Percentiles rank a stretch among this genome's conserved stretches.
These are phyloP conservation scores for Chelonia mydas DNA, from an alignment of 2,797 vertebrate genomes.

Conservation along the genomic window DNA sequence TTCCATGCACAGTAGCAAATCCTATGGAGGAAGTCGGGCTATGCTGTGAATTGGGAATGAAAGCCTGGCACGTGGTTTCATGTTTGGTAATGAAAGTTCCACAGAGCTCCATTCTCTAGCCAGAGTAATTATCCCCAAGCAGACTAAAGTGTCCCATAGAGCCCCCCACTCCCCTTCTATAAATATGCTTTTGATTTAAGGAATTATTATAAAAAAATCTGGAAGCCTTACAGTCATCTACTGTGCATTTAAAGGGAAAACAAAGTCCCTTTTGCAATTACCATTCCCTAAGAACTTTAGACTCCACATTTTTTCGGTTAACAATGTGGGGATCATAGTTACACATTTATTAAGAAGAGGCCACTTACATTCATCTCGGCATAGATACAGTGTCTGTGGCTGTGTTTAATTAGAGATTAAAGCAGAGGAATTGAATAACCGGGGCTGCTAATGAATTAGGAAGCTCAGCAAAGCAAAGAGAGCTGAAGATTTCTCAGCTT, in stretches of 20 bases:
- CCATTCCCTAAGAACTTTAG: constrained; percentile 34
- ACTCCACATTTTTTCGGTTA: constrained; percentile 51
- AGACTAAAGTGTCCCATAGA: constrained; percentile 24
- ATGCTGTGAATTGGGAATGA: fast-evolving
- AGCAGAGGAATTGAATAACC: constrained; percentile 80
- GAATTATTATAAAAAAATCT: constrained; percentile 52
- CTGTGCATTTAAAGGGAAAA: constrained; percentile 40
- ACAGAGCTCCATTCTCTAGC: neutral
- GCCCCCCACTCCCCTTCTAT: neutral
- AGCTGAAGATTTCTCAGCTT: constrained; percentile 36
- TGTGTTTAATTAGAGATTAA: constrained; percentile 85
- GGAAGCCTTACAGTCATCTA: constrained; percentile 36
- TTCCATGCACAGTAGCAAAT: fast-evolving
- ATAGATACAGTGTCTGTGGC: constrained; percentile 72
- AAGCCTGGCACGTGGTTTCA: neutral
- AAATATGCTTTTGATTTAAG: constrained; percentile 63
- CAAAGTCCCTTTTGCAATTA: constrained; percentile 47
- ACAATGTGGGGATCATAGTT: constrained; percentile 67
- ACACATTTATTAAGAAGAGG: constrained; percentile 76
- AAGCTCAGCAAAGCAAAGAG: constrained; percentile 68
- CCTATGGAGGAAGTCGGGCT: fast-evolving
- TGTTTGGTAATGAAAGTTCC: neutral
- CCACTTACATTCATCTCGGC: constrained; percentile 75
- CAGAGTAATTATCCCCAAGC: constrained; percentile 55
- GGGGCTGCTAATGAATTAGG: constrained; percentile 80